These are phyloP conservation scores for western clawed frog (Xenopus tropicalis) DNA, from an alignment of 2,113 vertebrate species.

Conservation along the genomic window UCB_Xtro_10.0 CM004443.2:54629501-54630000, in stretches of 20 bases:
- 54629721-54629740: constrained; percentile 4
- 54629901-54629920: no score
- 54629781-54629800: no score
- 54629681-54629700: constrained; percentile 27
- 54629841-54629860: no score
- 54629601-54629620: constrained; percentile 5
- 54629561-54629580: constrained; percentile 7
- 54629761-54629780: no score
- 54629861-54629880: no score
- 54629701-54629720: background rate
- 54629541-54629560: constrained; percentile 7
- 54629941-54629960: constrained; percentile 21
- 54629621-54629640: constrained; percentile 20
- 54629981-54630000: constrained; percentile 9
- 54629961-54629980: background rate
- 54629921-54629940: background rate
- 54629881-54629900: no score
- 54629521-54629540: background rate
- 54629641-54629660: constrained; percentile 26
- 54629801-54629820: no score
- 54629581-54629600: constrained; percentile 4
- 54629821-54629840: constrained; percentile 1
- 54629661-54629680: constrained; percentile 19
- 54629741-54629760: background rate
- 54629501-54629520: no score